Evolutionary conservation across 2,888 invertebrate species (phyloP).

Genomic region (Megastigmus dorsalis): DNA sequence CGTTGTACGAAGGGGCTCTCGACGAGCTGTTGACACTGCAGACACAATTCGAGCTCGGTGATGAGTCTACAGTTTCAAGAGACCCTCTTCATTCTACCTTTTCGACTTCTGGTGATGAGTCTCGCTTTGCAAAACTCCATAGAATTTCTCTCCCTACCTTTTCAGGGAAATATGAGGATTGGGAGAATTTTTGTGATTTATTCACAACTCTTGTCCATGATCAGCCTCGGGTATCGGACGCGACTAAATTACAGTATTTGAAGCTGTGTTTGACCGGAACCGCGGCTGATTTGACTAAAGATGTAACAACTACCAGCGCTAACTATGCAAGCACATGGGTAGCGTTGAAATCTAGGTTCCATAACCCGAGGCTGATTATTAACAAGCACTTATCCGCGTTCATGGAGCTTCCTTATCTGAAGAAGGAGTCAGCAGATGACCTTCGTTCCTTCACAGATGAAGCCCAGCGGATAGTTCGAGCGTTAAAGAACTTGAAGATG

Average conservation of each 20-base stretch:
- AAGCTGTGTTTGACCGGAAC: neutral
- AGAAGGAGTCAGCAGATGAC: neutral
- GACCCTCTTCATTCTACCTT: too few relatives aligned
- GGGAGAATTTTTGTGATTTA: neutral
- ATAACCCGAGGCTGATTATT: too few relatives aligned
- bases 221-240: neutral
- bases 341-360: neutral
- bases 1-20: neutral
- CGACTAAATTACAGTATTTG: neutral
- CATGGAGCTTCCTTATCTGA: constrained; percentile 1
- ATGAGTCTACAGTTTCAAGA: neutral
- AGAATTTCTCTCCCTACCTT: too few relatives aligned
- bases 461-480: neutral
- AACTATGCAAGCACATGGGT: neutral
- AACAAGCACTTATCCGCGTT: neutral
- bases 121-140: too few relatives aligned
- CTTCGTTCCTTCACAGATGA: neutral
- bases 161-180: neutral
- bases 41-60: neutral
- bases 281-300: neutral
- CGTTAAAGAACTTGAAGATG: neutral
- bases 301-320: neutral
- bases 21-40: neutral
- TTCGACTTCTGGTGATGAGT: too few relatives aligned
- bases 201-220: neutral